Evolutionary conservation across 64 coral and sea anemone species (phyloP), one percentile per base, ranked within the genome.

Genomic region (Montipora sp.): DNA sequence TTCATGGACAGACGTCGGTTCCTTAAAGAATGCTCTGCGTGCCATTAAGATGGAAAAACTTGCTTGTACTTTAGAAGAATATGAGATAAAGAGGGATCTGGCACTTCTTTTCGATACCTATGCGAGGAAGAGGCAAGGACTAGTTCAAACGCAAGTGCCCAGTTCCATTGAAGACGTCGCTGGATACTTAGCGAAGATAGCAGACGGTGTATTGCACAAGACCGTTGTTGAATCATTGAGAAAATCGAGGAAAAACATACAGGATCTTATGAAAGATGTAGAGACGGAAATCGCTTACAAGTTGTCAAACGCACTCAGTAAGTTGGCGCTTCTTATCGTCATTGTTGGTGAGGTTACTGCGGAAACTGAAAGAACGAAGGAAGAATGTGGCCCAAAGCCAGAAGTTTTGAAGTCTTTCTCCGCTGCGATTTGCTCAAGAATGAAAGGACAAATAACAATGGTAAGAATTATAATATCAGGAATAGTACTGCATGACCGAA

Each of bases 1-100:
- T 3, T 85, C 82, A 19, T 85, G 82, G 82, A 44, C 8, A n/a
- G 18, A 85, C n/a, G 45, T 85, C 7, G 9, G 23, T 68, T 70
- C 47, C 19, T 36, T 85, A 10, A 85, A 85, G 82, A 12, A 50
- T 49, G 7, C 16, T 85, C 23, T 85, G 8, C 7, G 10, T 50
- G 7, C 1, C 2, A 19, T 70, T 21, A 7, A 19, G 7, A 85
- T 61, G 22, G 13, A 49, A 10, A 63, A 85, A 23, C 45, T 85
- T 8, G 61, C 46, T 8, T 8, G 9, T 0, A 23, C 3, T 3
- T 48, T 85, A 10, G 16, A 36, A 7, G 81, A 5, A 14, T 84
- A 70, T 19, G 44, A 71, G 68, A 71, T 71, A 1, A 85, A 71
- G 13, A 69, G 65, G 47, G 45, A 85, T n/a, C 61, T 85, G 7